Evolutionary conservation across 1,140 invertebrate species (phyloP), one percentile per base, ranked within the genome.

Genomic region (Episyrphus balteatus): DNA sequence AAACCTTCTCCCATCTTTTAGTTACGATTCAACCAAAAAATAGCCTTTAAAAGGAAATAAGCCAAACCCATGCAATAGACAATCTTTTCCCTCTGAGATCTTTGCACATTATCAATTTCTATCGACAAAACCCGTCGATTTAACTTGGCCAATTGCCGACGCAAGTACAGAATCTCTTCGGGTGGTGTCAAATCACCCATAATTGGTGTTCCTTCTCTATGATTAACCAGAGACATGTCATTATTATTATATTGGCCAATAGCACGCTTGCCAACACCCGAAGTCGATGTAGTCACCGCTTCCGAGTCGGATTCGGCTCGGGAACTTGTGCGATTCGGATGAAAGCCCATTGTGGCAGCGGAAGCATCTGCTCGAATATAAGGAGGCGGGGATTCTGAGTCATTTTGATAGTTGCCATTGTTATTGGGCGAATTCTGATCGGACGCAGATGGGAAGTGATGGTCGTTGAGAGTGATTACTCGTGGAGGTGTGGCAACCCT

Each of bases 91-190:
- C 84, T 77, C 66, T 91, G 84, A 58, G 86, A 77, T 38, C 85
- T 74, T 59, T 86, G 83, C 38, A 83, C 69, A 55, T 83, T 81
- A 55, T 91, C 87, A 44, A 86, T 73, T 71, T 92, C 88, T 42
- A 92, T 77, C 15, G 84, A 78, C 74, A 90, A 82, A 2, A 92
- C 79, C 34, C 88, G 79, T n/a, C 86, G 74, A 65, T 88, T 89
- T 33, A 92, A 61, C 64, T 88, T 87, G 5, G 84, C 84, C 56
- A 91, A 76, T 70, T 90, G 87, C 36, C 85, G 75, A 42, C 87
- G 76, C 55, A 92, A 73, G 69, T 90, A 85, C 21, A 85, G 73
- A 36, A 90, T 73, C 70, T 91, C 87, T 70, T 90, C 86, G 42
- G 76, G 76, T 48, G 83, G 75, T 33, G 79, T 80, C 52, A 79